These are phyloP conservation scores for Tenthredo distinguenda DNA, from an alignment of 2,888 invertebrate genomes.

Conservation along the genomic window DNA sequence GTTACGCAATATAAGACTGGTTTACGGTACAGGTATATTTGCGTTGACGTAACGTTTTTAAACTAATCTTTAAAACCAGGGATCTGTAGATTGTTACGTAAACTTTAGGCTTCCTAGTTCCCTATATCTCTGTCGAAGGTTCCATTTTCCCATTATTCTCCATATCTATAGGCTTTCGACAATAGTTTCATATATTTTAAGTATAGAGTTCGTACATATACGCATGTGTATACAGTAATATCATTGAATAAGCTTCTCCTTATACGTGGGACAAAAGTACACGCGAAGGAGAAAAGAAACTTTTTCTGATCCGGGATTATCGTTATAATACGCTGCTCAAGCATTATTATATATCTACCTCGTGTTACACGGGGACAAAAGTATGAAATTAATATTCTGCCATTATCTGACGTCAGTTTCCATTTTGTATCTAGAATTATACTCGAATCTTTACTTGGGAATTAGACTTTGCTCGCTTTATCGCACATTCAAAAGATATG, in stretches of 20 bases:
- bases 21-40: slow-evolving; percentile 16
- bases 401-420: slow-evolving; percentile 18
- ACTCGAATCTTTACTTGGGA: background rate
- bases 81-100: background rate
- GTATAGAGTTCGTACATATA: background rate
- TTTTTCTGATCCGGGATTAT: slow-evolving; percentile 7
- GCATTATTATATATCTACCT: slow-evolving; percentile 7
- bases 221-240: background rate
- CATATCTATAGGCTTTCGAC: background rate
- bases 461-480: slow-evolving; percentile 33
- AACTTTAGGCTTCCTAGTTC: slow-evolving; percentile 21
- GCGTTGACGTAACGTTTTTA: slow-evolving; percentile 32
- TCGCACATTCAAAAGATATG: slow-evolving; percentile 18
- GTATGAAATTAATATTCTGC: slow-evolving; percentile 8
- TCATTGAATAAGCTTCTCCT: slow-evolving; percentile 6
- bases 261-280: slow-evolving; percentile 1
- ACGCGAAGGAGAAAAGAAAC: background rate
- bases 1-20: slow-evolving; percentile 35
- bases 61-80: slow-evolving; percentile 5
- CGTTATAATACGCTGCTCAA: background rate
- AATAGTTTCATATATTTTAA: background rate
- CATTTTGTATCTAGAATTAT: slow-evolving; percentile 9
- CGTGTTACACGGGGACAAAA: background rate
- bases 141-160: background rate
- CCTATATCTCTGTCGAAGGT: slow-evolving; percentile 2